These are phyloP conservation scores for Dendroctonus valens DNA, from an alignment of 1,140 invertebrate genomes.

Conservation along the genomic window DNA sequence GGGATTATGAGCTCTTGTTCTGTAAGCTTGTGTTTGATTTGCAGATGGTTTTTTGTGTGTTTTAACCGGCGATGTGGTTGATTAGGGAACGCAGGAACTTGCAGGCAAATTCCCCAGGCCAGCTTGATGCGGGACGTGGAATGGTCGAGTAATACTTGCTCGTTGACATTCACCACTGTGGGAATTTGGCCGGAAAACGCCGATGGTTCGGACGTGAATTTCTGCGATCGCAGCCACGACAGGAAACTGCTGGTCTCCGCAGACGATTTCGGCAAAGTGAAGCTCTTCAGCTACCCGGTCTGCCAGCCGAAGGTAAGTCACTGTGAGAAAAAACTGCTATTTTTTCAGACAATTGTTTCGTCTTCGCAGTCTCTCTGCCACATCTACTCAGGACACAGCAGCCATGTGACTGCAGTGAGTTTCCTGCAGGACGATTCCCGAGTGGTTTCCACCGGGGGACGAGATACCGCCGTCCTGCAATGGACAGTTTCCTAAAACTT, in stretches of 20 bases:
- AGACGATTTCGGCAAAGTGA: constrained; percentile 92
- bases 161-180: constrained; percentile 73
- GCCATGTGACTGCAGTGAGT: constrained; percentile 81
- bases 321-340: not conserved
- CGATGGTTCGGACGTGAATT: constrained; percentile 90
- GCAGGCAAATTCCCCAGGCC: constrained; percentile 76
- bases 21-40: constrained; percentile 67
- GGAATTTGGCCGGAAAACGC: constrained; percentile 90
- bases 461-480: constrained; percentile 84
- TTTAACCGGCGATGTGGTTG: not conserved
- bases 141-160: constrained; percentile 81
- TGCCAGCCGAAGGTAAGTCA: constrained; percentile 74
- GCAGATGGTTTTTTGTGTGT: not conserved
- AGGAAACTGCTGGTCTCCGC: constrained; percentile 73
- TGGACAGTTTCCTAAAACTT: constrained; percentile 67
- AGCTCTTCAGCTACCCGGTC: constrained; percentile 80
- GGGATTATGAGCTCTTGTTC: constrained; percentile 86
- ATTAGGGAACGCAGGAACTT: constrained; percentile 82
- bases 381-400: constrained; percentile 81
- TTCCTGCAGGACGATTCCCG: constrained; percentile 83
- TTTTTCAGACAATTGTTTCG: constrained; percentile 4
- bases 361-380: constrained; percentile 74
- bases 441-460: constrained; percentile 79
- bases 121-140: constrained; percentile 71
- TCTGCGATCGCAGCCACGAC: constrained; percentile 68